Evolutionary conservation across 2,888 invertebrate species (phyloP).

Genomic region (Heteromurus nitidus): DNA sequence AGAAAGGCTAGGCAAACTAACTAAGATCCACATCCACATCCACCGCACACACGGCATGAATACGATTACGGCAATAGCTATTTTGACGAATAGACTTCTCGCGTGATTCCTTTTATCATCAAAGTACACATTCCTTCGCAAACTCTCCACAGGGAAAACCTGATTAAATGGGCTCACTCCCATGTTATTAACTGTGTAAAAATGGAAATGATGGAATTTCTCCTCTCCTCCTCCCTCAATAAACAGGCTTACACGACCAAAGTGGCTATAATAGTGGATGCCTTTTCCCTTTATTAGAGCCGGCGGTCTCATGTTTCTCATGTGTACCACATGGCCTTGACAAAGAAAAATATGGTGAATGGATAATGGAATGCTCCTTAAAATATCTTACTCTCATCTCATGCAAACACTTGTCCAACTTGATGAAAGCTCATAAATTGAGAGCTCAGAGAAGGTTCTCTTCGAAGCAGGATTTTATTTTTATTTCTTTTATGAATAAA

Average conservation of each 20-base stretch:
- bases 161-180: slow-evolving; percentile 31
- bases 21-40: too few species aligned
- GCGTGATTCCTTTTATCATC: slow-evolving; percentile 42
- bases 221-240: slow-evolving; percentile 26
- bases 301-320: too few species aligned
- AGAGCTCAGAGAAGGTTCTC: too few species aligned
- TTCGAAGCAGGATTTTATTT: too few species aligned
- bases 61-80: slow-evolving; percentile 2
- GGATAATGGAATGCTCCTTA: background rate
- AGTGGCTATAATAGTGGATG: background rate
- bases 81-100: slow-evolving; percentile 26
- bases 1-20: too few species aligned
- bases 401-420: too few species aligned
- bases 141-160: slow-evolving; percentile 16
- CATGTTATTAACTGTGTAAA: slow-evolving; percentile 25
- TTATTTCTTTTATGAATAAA: too few species aligned
- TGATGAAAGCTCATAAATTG: too few species aligned
- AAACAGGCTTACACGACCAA: background rate
- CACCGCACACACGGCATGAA: background rate
- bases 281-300: background rate
- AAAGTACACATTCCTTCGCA: slow-evolving; percentile 1
- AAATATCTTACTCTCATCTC: background rate
- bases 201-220: slow-evolving; percentile 40
- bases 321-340: slow-evolving; percentile 35
- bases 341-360: slow-evolving; percentile 32